Percentiles rank a stretch among this genome's conserved stretches.
phyloP scores from a whole-genome alignment of 2,797 vertebrate genomes.

The Brachyalestes nurse region DNA sequence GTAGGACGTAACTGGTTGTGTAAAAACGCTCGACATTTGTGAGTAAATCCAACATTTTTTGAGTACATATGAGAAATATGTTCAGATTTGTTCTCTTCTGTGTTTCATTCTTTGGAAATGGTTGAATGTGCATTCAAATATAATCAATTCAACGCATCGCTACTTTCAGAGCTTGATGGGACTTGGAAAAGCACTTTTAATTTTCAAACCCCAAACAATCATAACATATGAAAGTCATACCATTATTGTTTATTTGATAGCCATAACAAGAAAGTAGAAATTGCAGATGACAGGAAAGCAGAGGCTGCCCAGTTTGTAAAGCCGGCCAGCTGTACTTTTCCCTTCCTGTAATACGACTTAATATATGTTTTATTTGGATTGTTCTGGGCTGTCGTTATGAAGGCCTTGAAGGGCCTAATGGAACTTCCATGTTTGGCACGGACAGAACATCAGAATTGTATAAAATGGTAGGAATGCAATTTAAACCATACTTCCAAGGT shows the following conservation, averaged over 20 bases:
- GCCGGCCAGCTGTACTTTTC: slow-evolving; percentile 5
- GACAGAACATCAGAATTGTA: background rate
- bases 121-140: background rate
- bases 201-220: background rate
- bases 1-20: too few species aligned
- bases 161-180: background rate
- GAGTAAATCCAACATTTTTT: too few species aligned
- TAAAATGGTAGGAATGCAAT: slow-evolving; percentile 16
- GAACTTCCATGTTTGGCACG: background rate
- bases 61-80: background rate
- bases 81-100: background rate
- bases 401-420: background rate
- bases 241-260: background rate
- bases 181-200: background rate
- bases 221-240: background rate
- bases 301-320: slow-evolving; percentile 1
- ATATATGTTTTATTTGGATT: slow-evolving; percentile 16
- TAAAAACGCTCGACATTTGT: too few species aligned
- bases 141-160: background rate
- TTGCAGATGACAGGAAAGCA: background rate
- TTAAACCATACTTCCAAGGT: slow-evolving; percentile 3
- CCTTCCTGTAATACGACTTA: background rate
- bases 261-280: slow-evolving; percentile 7
- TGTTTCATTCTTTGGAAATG: background rate
- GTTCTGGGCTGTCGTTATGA: background rate